Evolutionary conservation across 2,113 vertebrate species (phyloP).

Genomic region (Charadrius vociferus): DNA sequence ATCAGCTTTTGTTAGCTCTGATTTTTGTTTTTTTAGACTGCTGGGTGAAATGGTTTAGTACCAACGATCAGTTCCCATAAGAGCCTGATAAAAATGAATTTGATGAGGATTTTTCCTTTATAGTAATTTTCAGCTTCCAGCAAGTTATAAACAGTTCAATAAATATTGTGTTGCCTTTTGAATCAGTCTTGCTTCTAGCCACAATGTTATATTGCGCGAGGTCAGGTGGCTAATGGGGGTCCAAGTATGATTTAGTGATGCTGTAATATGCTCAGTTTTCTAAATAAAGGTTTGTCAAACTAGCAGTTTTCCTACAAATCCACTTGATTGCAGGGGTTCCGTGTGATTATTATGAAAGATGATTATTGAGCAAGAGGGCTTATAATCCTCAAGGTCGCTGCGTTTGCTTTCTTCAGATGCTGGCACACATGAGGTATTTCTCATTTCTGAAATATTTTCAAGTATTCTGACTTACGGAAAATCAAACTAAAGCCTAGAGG

Average conservation of each 20-base stretch:
- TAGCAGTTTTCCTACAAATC: slow-evolving; percentile 22
- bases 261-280: background rate
- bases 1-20: background rate
- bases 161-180: background rate
- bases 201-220: background rate
- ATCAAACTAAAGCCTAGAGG: background rate
- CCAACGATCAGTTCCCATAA: background rate
- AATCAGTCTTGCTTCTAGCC: background rate
- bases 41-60: background rate
- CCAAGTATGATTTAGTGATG: background rate
- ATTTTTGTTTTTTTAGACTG: background rate
- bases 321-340: slow-evolving; percentile 27
- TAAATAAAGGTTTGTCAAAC: slow-evolving; percentile 47
- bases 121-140: background rate
- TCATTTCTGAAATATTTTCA: slow-evolving; percentile 15
- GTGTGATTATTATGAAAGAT: background rate
- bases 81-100: background rate
- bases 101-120: background rate
- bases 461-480: background rate
- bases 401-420: background rate
- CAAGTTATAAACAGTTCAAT: background rate
- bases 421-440: background rate
- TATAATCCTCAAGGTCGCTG: slow-evolving; percentile 32
- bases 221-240: background rate
- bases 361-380: slow-evolving; percentile 18